A percentile compares a stretch with the other conserved stretches of the same genome.
Conservation (phyloP, 1,140 invertebrate species). For the Rhyacophila brunnea region DNA sequence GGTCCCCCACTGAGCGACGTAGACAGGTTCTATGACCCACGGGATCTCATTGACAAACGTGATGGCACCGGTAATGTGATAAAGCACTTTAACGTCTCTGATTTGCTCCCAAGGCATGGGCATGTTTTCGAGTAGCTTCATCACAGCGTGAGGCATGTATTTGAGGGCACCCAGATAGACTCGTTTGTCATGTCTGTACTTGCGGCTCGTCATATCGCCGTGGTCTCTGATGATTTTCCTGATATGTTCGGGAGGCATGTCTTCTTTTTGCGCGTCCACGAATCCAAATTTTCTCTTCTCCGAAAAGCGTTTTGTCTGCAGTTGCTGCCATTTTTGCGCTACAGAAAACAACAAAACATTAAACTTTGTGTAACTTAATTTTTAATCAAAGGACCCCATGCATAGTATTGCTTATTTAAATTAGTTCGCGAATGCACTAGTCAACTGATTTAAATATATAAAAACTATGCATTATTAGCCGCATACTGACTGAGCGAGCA, state of each 20-base stretch:
- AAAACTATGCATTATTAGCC: too few relatives aligned
- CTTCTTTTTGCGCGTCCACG: constrained; percentile 98
- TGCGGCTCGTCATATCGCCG: constrained; percentile 98
- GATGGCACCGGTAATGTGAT: constrained; percentile 99
- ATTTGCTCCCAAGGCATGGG: constrained; percentile 99
- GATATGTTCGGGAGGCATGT: constrained; percentile 99
- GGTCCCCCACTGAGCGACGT: constrained; percentile 99
- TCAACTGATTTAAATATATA: too few relatives aligned
- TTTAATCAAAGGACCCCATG: too few relatives aligned
- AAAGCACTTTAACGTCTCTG: constrained; percentile 94
- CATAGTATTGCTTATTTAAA: too few relatives aligned
- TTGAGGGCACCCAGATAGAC: constrained; percentile 98
- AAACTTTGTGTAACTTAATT: too few relatives aligned
- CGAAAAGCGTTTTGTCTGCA: constrained; percentile 96
- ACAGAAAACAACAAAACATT: constrained; percentile 28
- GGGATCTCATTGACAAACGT: constrained; percentile 99
- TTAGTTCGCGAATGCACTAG: too few relatives aligned
- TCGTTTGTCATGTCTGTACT: constrained; percentile 98
- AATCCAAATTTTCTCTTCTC: constrained; percentile 99
- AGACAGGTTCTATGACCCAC: constrained; percentile 98
- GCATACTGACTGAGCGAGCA: too few relatives aligned
- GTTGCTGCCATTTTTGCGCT: constrained; percentile 97
- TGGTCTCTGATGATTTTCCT: constrained; percentile 99
- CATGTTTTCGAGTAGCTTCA: constrained; percentile 99
- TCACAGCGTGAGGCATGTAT: constrained; percentile 99